A percentile compares a stretch with the other conserved stretches of the same genome.
Evolutionary conservation across 2,113 vertebrate genomes (phyloP).

Genomic region (Jaculus jaculus): DNA sequence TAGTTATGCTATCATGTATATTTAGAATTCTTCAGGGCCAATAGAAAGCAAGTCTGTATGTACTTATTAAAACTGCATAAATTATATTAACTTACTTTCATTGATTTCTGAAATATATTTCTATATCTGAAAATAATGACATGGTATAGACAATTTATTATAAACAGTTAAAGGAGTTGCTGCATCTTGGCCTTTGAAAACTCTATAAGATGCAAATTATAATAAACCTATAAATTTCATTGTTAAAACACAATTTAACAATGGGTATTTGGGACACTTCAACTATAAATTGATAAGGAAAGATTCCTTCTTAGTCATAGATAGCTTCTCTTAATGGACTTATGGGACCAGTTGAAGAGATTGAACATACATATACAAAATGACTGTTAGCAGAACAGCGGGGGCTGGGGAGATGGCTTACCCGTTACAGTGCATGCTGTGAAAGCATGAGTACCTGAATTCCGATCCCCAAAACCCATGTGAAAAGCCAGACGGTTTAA

Average conservation of each 20-base stretch:
- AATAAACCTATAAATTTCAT: not conserved
- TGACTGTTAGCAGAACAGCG: not conserved
- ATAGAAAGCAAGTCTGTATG: not conserved
- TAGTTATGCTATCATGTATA: not conserved
- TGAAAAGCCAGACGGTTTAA: no score
- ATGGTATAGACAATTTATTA: not conserved
- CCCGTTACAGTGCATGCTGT: no score
- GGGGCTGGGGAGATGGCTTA: no score
- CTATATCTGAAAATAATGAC: not conserved
- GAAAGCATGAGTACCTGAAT: no score
- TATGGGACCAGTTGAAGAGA: not conserved
- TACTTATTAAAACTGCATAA: constrained; percentile 23
- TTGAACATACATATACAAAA: not conserved
- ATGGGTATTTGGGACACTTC: not conserved
- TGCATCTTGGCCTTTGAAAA: not conserved
- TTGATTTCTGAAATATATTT: not conserved
- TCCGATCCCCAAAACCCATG: no score
- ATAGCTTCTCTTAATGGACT: not conserved
- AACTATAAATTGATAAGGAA: not conserved
- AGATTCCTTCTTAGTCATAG: not conserved
- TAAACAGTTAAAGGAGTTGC: not conserved
- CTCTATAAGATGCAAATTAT: not conserved
- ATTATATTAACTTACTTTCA: not conserved
- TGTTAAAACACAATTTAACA: not conserved
- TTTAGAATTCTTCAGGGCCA: not conserved